Evolutionary conservation across 2,888 invertebrate genomes (phyloP), one percentile per base, ranked within the genome.

Genomic region (Thereva nobilitata): DNA sequence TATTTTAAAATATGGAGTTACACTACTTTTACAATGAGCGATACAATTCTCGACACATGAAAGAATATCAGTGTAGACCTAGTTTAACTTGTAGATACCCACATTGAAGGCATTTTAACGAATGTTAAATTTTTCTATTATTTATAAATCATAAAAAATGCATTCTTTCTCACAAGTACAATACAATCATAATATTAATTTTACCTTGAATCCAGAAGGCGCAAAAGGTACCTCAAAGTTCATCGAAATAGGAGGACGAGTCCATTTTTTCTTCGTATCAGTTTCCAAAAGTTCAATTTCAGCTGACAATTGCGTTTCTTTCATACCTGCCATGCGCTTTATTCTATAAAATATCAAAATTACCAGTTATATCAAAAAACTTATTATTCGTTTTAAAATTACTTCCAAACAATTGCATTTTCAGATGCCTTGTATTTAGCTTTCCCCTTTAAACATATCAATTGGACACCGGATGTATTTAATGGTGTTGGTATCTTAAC

Each of bases 181-280:
- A 49, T 44, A 35, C 49, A 61, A 50, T 41, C 38, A 23, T 23
- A 23, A 23, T 23, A 23, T 23, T 23, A 23, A 23, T 57, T 44
- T 45, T 72, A 83, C 84, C 86, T 99, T 99, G 81, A 99, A 97
- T 1, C 99, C 99, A 61, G 98, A 99, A 4, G 99, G 99, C 7
- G 99, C 99, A 82, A 99, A 99, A 3, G 99, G 99, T 73, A 99
- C 99, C 84, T 99, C 99, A 80, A 99, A 99, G 82, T 97, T 98
- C 98, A 99, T 99, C 1, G 99, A 99, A 77, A 99, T 99, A 54
- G 99, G 99, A 35, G 99, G 99, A 53, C 99, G 87, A 12, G 99
- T 99, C 99, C 99, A 99, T 81, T 99, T 99, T 84, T 99, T 99
- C 83, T 99, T 99, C 8, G 96, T 97, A 77, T 97, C 98, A 0